phyloP scores from a whole-genome alignment of 2,888 invertebrate genomes.

The Melanostoma mellinum region DNA sequence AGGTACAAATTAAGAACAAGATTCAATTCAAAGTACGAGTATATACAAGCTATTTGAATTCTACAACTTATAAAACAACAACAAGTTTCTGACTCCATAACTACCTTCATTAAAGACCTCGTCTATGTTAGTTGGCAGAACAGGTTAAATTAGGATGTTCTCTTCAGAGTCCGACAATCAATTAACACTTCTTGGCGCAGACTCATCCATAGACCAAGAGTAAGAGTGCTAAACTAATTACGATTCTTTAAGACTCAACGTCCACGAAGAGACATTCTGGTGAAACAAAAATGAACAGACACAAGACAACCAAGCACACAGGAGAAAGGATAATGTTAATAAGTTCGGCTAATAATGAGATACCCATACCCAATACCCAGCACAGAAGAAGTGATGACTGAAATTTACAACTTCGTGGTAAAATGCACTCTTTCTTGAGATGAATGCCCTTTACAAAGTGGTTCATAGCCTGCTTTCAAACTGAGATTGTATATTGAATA shows the following conservation, averaged over 20 bases:
- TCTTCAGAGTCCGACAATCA: conserved; percentile 38
- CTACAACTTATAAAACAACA: not conserved
- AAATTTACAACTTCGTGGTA: conserved; percentile 9
- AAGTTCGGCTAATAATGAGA: conserved; percentile 24
- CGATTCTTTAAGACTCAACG: conserved; percentile 14
- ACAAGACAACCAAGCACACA: not conserved
- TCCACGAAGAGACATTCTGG: conserved; percentile 5
- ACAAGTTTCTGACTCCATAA: not conserved
- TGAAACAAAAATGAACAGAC: not conserved
- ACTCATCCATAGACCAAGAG: conserved; percentile 25
- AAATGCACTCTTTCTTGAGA: conserved; percentile 32
- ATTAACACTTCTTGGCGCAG: conserved; percentile 48
- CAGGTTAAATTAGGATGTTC: conserved; percentile 52
- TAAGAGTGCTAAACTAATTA: conserved; percentile 40
- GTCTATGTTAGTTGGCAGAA: conserved; percentile 19
- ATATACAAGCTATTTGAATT: too few species aligned
- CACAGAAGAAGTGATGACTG: too few species aligned
- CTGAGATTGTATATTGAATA: conserved; percentile 10
- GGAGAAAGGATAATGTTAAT: conserved; percentile 23
- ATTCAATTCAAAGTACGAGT: too few species aligned
- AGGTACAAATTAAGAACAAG: too few species aligned
- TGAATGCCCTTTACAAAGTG: conserved; percentile 54
- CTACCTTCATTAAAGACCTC: not conserved
- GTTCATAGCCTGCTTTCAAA: conserved; percentile 43
- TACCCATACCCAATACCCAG: not conserved